Conservation (phyloP, 2,113 vertebrate species). For the Corythaixoides concolor region DNA sequence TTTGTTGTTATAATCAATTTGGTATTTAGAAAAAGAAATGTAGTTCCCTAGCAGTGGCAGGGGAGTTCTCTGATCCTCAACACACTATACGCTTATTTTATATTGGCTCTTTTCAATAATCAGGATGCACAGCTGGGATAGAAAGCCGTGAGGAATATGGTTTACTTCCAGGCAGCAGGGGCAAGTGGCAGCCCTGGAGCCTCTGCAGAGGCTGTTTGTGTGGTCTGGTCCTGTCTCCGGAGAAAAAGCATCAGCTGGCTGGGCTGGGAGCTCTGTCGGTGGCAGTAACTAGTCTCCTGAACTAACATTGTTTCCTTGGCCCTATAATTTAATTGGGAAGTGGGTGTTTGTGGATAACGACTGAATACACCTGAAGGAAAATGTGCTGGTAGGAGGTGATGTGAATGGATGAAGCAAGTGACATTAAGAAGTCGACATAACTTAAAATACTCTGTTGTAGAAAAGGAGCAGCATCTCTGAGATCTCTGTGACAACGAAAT, state of each 20-base stretch:
- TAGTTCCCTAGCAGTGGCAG: background rate
- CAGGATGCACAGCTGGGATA: background rate
- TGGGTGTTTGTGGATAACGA: background rate
- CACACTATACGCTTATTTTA: background rate
- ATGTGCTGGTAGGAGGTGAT: background rate
- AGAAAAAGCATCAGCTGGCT: constrained; percentile 9
- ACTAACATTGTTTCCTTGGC: background rate
- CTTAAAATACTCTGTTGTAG: background rate
- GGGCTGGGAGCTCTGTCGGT: background rate
- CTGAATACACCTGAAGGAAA: background rate
- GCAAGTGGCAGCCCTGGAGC: background rate
- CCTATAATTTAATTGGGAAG: background rate
- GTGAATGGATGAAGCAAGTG: background rate
- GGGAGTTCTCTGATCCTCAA: background rate
- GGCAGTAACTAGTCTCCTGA: background rate
- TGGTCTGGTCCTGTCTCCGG: background rate
- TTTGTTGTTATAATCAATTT: background rate
- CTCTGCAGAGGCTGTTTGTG: constrained; percentile 16
- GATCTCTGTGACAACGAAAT: background rate
- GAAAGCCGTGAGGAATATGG: background rate
- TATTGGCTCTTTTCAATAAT: background rate
- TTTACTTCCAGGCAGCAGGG: background rate
- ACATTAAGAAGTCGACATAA: background rate
- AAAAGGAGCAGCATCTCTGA: background rate
- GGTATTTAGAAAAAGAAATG: background rate